phyloP scores from a whole-genome alignment of 2,113 vertebrate genomes.

The Poeciliopsis prolifica region DNA sequence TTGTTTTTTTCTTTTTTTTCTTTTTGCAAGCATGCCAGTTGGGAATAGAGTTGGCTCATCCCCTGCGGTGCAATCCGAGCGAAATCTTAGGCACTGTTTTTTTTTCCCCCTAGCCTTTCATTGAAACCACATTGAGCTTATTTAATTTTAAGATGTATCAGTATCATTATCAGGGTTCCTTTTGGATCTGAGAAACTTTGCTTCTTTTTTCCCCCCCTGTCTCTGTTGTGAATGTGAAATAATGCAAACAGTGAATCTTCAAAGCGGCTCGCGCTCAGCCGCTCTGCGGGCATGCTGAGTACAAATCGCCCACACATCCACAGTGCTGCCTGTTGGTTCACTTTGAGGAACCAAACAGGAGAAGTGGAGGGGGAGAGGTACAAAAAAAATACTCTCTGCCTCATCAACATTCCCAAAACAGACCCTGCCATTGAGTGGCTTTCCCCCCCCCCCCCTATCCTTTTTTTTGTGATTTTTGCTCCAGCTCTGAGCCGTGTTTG shows the following conservation, averaged over 20 bases:
- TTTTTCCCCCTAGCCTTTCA: conserved; percentile 38
- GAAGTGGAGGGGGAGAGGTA: too few species aligned
- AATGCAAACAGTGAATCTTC: conserved; percentile 75
- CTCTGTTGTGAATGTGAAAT: conserved; percentile 63
- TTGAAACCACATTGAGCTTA: conserved; percentile 45
- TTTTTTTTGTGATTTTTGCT: conserved; percentile 56
- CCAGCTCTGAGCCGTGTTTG: conserved; percentile 57
- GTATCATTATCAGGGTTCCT: conserved; percentile 47
- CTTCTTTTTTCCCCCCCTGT: not conserved
- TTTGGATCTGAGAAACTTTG: conserved; percentile 49
- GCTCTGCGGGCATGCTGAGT: conserved; percentile 66
- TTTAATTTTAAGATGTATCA: conserved; percentile 67
- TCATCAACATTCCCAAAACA: conserved; percentile 78
- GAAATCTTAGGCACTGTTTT: conserved; percentile 46
- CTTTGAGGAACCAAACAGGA: conserved; percentile 50
- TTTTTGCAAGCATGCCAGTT: conserved; percentile 36
- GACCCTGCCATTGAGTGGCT: conserved; percentile 59
- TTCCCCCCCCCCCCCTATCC: conserved; percentile 2
- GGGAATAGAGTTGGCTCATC: conserved; percentile 50
- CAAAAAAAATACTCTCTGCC: conserved; percentile 56
- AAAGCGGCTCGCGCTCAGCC: conserved; percentile 66
- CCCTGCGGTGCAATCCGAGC: conserved; percentile 50
- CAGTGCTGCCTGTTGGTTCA: conserved; percentile 58
- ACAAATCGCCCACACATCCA: conserved; percentile 72
- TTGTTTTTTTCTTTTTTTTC: conserved; percentile 12